These are phyloP conservation scores for Epistrophella euchroma DNA, from an alignment of 2,888 invertebrate species.

Conservation along the genomic window DNA sequence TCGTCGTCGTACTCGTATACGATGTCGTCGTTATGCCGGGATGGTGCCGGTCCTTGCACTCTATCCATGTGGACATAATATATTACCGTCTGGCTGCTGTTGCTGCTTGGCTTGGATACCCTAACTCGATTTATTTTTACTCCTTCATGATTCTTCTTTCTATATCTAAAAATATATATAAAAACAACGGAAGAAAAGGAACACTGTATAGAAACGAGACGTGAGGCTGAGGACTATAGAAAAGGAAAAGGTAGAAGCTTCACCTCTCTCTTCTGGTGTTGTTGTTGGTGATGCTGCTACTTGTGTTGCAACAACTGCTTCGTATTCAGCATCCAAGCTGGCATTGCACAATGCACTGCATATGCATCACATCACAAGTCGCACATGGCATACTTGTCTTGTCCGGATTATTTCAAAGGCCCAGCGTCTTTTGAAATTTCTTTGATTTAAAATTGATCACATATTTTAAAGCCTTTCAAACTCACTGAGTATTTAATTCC, in stretches of 20 bases:
- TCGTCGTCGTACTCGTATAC: constrained; percentile 10
- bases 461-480: too few species aligned
- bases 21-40: constrained; percentile 39
- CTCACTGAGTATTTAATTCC: too few species aligned
- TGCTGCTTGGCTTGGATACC: constrained; percentile 41
- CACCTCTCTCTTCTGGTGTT: constrained; percentile 12
- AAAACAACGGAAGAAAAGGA: constrained; percentile 50
- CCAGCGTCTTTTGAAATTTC: not conserved
- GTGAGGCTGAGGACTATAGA: not conserved
- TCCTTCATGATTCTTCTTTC: constrained; percentile 59
- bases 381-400: not conserved
- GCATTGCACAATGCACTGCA: constrained; percentile 36
- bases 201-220: not conserved
- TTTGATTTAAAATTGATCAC: too few species aligned
- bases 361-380: constrained; percentile 7
- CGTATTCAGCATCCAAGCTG: constrained; percentile 36
- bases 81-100: constrained; percentile 66
- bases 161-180: constrained; percentile 57
- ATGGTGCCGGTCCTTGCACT: constrained; percentile 70
- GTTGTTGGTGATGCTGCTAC: constrained; percentile 31
- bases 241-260: not conserved
- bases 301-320: constrained; percentile 20
- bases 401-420: not conserved
- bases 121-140: constrained; percentile 66
- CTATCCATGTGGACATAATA: constrained; percentile 63